Base-by-base conservation (phyloP, 2,113 vertebrate genomes). In the Otis tarda region DNA sequence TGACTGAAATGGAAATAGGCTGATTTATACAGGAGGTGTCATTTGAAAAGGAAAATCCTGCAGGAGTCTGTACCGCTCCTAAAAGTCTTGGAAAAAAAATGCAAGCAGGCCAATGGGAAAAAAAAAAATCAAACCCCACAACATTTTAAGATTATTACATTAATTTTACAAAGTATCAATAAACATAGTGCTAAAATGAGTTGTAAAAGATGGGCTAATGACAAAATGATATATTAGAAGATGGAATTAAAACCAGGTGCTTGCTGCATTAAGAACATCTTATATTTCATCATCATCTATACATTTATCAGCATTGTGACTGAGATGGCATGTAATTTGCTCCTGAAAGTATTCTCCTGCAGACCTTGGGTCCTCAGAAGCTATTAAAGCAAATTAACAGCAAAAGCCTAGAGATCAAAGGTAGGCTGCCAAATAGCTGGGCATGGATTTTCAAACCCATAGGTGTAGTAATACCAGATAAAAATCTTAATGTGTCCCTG, bases 211-310 rank as follows among this genome's bases (percentile, higher is more conserved):
- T 67, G 59, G 65, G 9, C 68, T 93, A 87, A 91, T 87, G 90
- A 37, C 57, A 92, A 89, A 73, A 89, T 85, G 39, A 91, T 70
- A n/a, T 79, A 97, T 97, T 78, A 83, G 89, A 83, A 71, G 57
- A 83, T 93, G 35, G 57, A 89, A 94, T 94, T 93, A 94, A 93
- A 95, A 75, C 68, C 85, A 93, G 52, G 45, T 90, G 41, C 45
- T 94, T 91, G 83, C 83, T 96, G 70, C 93, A 92, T 95, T 92
- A 94, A 96, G 95, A 96, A 71, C 35, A 90, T 57, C 89, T 95
- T 80, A 71, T 93, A 95, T 93, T 97, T 97, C 88, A 95, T 94
- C 59, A 91, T 91, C 76, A 81, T 90, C 49, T 90, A 64, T 97
- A 90, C 93, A 95, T 96, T 95, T 95, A 78, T 96, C 86, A 69